Evolutionary conservation across 1,140 invertebrate species (phyloP), one percentile per base, ranked within the genome.

Genomic region (Megathymus violae): DNA sequence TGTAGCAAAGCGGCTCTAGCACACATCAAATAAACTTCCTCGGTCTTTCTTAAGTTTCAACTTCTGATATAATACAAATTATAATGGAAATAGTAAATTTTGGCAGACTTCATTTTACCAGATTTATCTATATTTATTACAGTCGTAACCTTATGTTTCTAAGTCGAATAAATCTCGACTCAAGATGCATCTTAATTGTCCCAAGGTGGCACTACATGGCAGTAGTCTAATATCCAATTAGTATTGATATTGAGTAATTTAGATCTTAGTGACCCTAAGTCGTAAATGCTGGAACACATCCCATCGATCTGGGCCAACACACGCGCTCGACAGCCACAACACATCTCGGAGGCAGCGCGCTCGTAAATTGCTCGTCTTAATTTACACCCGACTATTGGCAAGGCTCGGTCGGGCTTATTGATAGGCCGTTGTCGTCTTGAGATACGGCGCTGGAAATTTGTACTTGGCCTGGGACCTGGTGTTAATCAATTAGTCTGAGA

Each of bases 391-490:
- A 52, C 72, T 65, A 70, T 70, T 68, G 68, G 67, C 67, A 65
- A 64, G 65, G 56, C 69, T 51, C 59, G 43, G 54, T 46, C 59
- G 48, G 51, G 72, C 69, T 82, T 82, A 86, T 86, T 84, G 80
- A 86, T 86, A 82, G 83, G 79, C 76, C 67, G 74, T 78, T 84
- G 80, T 83, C 84, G 78, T 66, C 80, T 75, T 85, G 84, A 87
- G 84, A 83, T 85, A 87, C 78, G 58, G 79, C 68, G 40, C 51
- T 17, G 41, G 74, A 78, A 75, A 81, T 87, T 82, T 83, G 82
- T 79, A 75, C 65, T 59, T 52, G 59, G 34, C 15, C 50, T 64
- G 60, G 79, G 72, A 78, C 79, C 82, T 85, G 78, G 71, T 63
- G 72, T 64, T 77, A 76, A 87, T 85, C 79, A 85, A 87, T 87